Evolutionary conservation across 2,113 vertebrate genomes (phyloP).

Genomic region (Oreochromis tanganicae): DNA sequence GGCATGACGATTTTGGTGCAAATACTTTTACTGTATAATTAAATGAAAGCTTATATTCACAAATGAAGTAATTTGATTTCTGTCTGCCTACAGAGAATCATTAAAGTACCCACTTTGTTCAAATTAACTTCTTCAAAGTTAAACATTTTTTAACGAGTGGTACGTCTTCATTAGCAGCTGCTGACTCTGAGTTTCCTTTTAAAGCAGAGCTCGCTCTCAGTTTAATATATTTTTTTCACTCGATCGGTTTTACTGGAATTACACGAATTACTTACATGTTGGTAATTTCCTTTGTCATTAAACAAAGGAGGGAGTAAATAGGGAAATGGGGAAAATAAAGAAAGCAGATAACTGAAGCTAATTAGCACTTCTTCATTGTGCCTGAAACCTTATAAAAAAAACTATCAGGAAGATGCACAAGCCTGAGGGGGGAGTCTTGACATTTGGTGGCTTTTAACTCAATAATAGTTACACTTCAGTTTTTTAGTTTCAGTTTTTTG

Average conservation of each 20-base stretch:
- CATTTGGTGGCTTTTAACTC: background rate
- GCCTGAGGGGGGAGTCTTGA: background rate
- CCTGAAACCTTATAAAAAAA: background rate
- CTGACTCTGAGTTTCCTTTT: background rate
- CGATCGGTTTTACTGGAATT: background rate
- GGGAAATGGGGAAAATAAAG: background rate
- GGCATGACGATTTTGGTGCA: background rate
- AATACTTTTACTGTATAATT: background rate
- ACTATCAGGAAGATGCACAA: background rate
- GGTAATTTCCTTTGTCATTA: background rate
- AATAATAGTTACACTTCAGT: background rate
- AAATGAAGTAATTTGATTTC: background rate
- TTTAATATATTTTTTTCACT: background rate
- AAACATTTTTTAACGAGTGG: background rate
- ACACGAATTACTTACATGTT: background rate
- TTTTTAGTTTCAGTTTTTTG: background rate
- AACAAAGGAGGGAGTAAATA: background rate
- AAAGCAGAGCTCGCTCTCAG: background rate
- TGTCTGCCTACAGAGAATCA: background rate
- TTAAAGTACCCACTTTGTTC: background rate
- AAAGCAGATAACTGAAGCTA: background rate
- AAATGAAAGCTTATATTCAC: background rate
- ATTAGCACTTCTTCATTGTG: background rate
- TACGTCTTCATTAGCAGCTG: background rate
- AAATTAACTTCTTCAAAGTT: background rate